A percentile compares a stretch with the other conserved stretches of the same genome.
Evolutionary conservation across 2,113 vertebrate species (phyloP).

Genomic region (Hymenochirus boettgeri): DNA sequence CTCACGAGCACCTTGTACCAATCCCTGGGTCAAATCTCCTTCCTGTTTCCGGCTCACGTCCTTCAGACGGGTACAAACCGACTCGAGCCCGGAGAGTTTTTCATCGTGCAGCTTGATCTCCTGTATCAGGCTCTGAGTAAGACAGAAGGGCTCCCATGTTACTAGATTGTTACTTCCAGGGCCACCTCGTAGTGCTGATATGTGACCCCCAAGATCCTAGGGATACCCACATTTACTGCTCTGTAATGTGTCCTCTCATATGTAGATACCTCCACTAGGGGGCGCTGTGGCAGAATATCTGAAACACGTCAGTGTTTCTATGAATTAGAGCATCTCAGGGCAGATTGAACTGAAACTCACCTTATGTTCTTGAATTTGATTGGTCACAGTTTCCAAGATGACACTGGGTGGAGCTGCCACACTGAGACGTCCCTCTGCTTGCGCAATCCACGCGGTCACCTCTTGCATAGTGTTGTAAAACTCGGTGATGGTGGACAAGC

Average conservation of each 20-base stretch:
- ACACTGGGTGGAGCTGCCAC: constrained; percentile 67
- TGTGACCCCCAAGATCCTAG: no score
- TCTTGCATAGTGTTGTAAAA: constrained; percentile 76
- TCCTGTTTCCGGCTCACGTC: constrained; percentile 71
- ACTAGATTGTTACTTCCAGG: no score
- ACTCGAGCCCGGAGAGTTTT: constrained; percentile 61
- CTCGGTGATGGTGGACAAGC: constrained; percentile 69
- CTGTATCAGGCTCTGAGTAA: constrained; percentile 60
- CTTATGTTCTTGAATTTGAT: constrained; percentile 77
- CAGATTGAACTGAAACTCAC: constrained; percentile 43
- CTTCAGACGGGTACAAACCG: constrained; percentile 55
- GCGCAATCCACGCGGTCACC: constrained; percentile 70
- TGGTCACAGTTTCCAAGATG: constrained; percentile 65
- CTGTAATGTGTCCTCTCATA: no score
- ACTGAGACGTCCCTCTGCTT: constrained; percentile 63
- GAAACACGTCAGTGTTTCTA: no score
- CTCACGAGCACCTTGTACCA: constrained; percentile 65
- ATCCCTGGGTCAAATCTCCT: constrained; percentile 62
- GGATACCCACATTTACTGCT: no score
- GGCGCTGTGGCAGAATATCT: no score
- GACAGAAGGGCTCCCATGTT: neutral
- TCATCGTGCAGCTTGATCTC: constrained; percentile 61
- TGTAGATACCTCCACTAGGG: no score
- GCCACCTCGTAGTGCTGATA: no score
- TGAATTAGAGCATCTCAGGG: no score